A percentile compares a stretch with the other conserved stretches of the same genome.
phyloP scores from a whole-genome alignment of 2,888 invertebrate genomes.

The Bruchidius siliquastri region DNA sequence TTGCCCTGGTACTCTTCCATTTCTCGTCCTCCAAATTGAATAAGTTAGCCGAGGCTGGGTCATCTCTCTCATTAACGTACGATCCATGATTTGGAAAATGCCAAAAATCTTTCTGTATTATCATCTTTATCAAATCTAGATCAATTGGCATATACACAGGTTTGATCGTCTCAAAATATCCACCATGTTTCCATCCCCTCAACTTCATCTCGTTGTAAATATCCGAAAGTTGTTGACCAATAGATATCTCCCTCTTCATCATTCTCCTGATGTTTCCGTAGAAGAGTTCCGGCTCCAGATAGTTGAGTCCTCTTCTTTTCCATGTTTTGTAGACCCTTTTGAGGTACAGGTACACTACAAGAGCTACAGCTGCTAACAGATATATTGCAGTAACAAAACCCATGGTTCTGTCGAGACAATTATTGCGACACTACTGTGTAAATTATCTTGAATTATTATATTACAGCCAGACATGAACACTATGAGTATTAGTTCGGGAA shows the following conservation, averaged over 20 bases:
- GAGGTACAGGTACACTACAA: conserved; percentile 12
- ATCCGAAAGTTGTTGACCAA: conserved; percentile 8
- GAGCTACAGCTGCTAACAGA: neutral
- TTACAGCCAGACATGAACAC: neutral
- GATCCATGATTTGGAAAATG: conserved; percentile 49
- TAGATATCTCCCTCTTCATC: conserved; percentile 3
- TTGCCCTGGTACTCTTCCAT: conserved; percentile 53
- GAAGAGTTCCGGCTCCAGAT: conserved; percentile 14
- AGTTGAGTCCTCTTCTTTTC: conserved; percentile 29
- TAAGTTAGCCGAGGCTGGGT: conserved; percentile 55
- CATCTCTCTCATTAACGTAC: conserved; percentile 53
- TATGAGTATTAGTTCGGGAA: neutral
- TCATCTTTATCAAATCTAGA: conserved; percentile 34
- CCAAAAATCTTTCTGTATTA: conserved; percentile 38
- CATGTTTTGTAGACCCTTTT: conserved; percentile 30
- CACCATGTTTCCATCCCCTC: conserved; percentile 22
- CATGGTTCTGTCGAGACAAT: neutral
- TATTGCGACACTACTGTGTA: neutral
- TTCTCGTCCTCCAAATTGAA: conserved; percentile 52
- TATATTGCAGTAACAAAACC: neutral
- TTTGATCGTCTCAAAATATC: conserved; percentile 23
- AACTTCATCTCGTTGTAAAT: conserved; percentile 21
- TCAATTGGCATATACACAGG: conserved; percentile 36
- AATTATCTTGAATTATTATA: neutral
- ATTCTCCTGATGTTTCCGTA: conserved; percentile 12